Evolutionary conservation across 2,888 invertebrate genomes (phyloP), one percentile per base, ranked within the genome.

Genomic region (Stenotaenia linearis): DNA sequence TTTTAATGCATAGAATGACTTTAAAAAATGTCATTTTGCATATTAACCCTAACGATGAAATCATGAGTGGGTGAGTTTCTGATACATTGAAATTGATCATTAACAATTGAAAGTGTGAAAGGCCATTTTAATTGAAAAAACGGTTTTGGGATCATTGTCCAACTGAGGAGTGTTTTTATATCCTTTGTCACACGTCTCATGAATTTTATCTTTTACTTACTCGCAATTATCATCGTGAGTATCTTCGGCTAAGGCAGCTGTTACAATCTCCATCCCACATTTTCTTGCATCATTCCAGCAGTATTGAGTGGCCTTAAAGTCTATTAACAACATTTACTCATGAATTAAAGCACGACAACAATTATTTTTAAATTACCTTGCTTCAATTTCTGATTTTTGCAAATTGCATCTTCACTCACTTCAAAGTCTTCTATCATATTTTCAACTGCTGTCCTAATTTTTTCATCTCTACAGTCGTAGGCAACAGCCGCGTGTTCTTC

Each of bases 21-120:
- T 69, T 23, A 10, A 69, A 69, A 69, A 69, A 10, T 69, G 28
- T 28, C 28, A 25, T 69, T 69, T 69, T 69, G 69, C 28, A 69
- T 25, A 28, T 69, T 69, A 69, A n/a, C 25, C 12, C n/a, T 69
- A 25, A 69, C 12, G n/a, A 69, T 69, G 69, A 69, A 69, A 69
- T 69, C 69, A 69, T 69, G 25, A 69, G 69, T 69, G 69, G 69
- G 69, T 69, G 69, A 69, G 69, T 69, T 28, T 69, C 69, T 69
- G 69, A 28, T 25, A 1, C 10, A n/a, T 69, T 28, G 69, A 7
- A 56, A 28, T 69, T 69, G 25, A 69, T 69, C 21, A 56, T 69
- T 23, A 23, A 6, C 61, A 61, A 61, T 61, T 61, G 21, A 23
- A 21, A 23, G 12, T 56, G 23, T 61, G 21, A 69, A 69, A 28